Evolutionary conservation across 2,797 vertebrate genomes (phyloP), one percentile per base, ranked within the genome.

Genomic region (Dendrocincla tyrannina): DNA sequence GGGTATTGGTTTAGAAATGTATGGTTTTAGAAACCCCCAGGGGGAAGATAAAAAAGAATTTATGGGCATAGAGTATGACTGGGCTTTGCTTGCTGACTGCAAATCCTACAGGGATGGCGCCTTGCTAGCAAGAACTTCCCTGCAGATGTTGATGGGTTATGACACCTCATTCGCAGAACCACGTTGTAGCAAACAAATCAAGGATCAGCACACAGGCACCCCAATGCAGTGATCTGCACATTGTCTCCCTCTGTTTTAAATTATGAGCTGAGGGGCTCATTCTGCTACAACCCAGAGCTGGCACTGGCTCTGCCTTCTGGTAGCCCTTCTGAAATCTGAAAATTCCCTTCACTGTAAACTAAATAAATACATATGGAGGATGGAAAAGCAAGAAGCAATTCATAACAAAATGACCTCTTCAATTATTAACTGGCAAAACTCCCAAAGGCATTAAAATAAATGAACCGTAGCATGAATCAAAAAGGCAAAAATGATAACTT

Each of bases 351-450:
- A 1, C 35, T 50, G 13, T 73, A 90, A 60, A 17, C 55, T 74
- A 63, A 81, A 55, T 74, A 91, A 95, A 91, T 39, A 86, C 44
- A 78, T 30, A 73, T 35, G 37, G 47, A 33, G 53, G 50, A 46
- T 60, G 47, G 66, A 80, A 92, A 92, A 95, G 60, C 58, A 88
- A 85, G 79, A 55, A 79, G 55, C 33, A 47, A 49, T 94, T 93
- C 63, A 68, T 75, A 91, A 70, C 39, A 89, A 83, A 93, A 76
- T 66, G 50, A 85, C 68, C 76, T 93, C 60, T 78, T 97, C 50
- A 74, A 52, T 96, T 95, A 93, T 95, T 95, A 95, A 94, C 69
- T 77, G 83, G 72, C 56, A 93, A 76, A 94, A 72, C 25, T 95
- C 87, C 80, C 89, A 85, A 85, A 85, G 52, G 80, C 46, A 69